phyloP scores from a whole-genome alignment of 2,888 invertebrate species.

The Ochropacha duplaris region DNA sequence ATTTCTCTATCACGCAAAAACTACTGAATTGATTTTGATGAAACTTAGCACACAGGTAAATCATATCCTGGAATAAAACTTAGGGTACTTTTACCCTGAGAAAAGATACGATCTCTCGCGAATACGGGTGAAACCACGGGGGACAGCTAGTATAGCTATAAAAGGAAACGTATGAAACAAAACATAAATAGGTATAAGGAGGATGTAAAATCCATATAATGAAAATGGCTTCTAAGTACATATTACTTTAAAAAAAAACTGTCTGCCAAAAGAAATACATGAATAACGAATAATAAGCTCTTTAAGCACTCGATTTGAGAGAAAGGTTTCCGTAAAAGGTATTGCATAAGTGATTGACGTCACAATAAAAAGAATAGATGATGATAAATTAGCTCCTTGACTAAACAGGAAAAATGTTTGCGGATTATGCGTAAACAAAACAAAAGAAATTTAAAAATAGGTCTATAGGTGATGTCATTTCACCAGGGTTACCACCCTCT shows the following conservation, averaged over 20 bases:
- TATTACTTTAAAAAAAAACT: background rate
- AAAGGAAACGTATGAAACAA: background rate
- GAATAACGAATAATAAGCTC: background rate
- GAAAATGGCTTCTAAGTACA: background rate
- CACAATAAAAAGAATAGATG: constrained; percentile 3
- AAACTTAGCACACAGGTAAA: too few species aligned
- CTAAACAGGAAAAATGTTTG: background rate
- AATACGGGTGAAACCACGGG: too few species aligned
- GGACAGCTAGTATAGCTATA: background rate
- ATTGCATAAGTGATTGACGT: constrained; percentile 5
- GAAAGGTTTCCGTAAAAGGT: constrained; percentile 4
- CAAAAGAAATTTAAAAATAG: background rate
- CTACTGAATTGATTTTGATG: too few species aligned
- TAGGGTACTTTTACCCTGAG: too few species aligned
- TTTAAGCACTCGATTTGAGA: background rate
- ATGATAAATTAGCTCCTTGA: constrained; percentile 3
- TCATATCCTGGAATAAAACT: too few species aligned
- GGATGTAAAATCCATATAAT: background rate
- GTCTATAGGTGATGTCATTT: background rate
- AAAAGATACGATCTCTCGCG: too few species aligned
- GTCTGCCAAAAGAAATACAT: background rate
- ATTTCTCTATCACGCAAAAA: too few species aligned
- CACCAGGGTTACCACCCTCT: background rate
- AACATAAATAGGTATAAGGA: constrained; percentile 7
- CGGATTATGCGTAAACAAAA: background rate